A percentile compares a stretch with the other conserved stretches of the same genome.
Conservation (phyloP, 2,797 vertebrate genomes). For the Pangasius djambal region DNA sequence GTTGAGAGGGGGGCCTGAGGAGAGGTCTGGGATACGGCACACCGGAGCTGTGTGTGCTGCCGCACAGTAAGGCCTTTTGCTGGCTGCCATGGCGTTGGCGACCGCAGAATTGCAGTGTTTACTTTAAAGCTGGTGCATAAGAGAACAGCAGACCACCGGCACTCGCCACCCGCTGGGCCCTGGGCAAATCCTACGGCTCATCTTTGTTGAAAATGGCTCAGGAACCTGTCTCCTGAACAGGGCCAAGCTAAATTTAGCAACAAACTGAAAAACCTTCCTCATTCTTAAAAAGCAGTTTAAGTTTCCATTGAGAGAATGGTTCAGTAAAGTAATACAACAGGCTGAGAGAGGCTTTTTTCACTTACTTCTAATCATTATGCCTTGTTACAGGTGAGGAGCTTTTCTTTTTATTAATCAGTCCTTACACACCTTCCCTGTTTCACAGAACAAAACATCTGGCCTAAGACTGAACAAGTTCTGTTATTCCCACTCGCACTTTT, state of each 20-base stretch:
- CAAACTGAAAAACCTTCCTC: constrained; percentile 78
- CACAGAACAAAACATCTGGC: not conserved
- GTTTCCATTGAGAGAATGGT: constrained; percentile 72
- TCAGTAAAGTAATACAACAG: constrained; percentile 68
- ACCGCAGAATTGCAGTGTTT: constrained; percentile 84
- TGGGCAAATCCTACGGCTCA: constrained; percentile 77
- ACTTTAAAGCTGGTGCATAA: constrained; percentile 83
- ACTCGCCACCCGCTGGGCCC: constrained; percentile 74
- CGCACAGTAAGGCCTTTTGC: constrained; percentile 83
- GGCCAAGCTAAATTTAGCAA: constrained; percentile 81
- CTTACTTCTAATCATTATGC: constrained; percentile 12
- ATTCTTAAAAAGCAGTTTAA: constrained; percentile 80
- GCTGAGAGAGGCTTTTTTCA: constrained; percentile 48
- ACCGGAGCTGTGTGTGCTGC: constrained; percentile 76
- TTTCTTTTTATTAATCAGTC: not conserved
- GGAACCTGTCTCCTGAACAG: constrained; percentile 71
- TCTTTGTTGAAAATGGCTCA: constrained; percentile 83
- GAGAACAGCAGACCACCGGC: constrained; percentile 82
- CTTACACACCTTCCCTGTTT: not conserved
- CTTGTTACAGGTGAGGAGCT: constrained; percentile 1
- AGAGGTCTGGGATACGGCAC: constrained; percentile 74
- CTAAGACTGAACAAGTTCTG: not conserved
- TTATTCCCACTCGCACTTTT: not conserved
- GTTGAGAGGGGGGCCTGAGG: constrained; percentile 63
- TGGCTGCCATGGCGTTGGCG: constrained; percentile 75